Conservation (phyloP, 2,888 invertebrate species). For the Melanophora roralis region DNA sequence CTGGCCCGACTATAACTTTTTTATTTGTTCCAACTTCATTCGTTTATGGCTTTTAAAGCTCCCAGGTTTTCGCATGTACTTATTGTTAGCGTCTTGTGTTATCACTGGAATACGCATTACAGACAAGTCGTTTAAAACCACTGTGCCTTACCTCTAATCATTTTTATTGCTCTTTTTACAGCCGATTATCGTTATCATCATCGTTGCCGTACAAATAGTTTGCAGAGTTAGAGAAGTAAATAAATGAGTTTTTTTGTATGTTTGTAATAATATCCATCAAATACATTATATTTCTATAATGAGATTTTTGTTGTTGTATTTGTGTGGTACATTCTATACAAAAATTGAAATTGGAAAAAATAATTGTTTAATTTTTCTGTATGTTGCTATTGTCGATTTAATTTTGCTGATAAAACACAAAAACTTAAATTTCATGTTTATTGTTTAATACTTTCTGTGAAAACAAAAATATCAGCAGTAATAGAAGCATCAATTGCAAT, state of each 20-base stretch:
- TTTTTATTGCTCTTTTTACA: conserved; percentile 30
- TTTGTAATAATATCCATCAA: conserved; percentile 25
- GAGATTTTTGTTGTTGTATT: conserved; percentile 41
- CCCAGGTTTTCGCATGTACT: too few relatives aligned
- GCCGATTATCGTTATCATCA: conserved; percentile 16
- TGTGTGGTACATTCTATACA: conserved; percentile 6
- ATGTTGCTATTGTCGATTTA: conserved; percentile 44
- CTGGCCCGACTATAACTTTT: too few relatives aligned
- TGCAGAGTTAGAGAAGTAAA: conserved; percentile 23
- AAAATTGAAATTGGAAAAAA: conserved; percentile 57
- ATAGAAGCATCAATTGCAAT: conserved; percentile 10
- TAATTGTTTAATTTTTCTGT: conserved; percentile 35
- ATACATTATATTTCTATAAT: conserved; percentile 49
- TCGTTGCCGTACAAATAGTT: not conserved
- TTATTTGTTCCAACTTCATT: too few relatives aligned
- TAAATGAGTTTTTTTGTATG: not conserved
- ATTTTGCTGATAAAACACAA: conserved; percentile 63
- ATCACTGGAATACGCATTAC: too few relatives aligned
- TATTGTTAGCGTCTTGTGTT: too few relatives aligned
- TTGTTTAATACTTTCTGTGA: conserved; percentile 49
- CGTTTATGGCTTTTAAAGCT: too few relatives aligned
- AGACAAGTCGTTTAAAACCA: not conserved
- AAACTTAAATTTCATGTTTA: conserved; percentile 62
- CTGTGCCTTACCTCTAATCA: conserved; percentile 13
- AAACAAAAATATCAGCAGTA: conserved; percentile 16